Evolutionary conservation across 2,888 invertebrate genomes (phyloP), one percentile per base, ranked within the genome.

Genomic region (Hemaris fuciformis): DNA sequence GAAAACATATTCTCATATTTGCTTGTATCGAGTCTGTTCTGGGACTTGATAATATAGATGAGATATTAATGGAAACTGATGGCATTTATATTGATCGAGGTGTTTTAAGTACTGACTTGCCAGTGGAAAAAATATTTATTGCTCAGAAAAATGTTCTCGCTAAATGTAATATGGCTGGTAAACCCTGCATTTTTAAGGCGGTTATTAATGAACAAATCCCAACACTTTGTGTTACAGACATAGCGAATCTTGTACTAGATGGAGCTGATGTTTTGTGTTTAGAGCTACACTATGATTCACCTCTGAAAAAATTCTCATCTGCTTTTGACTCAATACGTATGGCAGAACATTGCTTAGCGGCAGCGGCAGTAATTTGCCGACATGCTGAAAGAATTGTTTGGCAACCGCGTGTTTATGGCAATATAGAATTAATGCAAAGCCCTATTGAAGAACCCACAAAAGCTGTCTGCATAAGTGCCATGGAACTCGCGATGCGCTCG

Each of bases 221-320:
- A 94, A 74, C 93, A 94, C 66, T 96, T 95, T 69, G 97, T 95
- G 60, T 94, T 94, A 85, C 96, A 20, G 98, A 98, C 82, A 97
- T 98, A n/a, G 98, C 98, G 22, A 98, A 98, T 85, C 95, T 98
- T 10, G 95, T 99, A 45, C 89, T 98, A 22, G 98, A 98, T 85
- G 98, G 98, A 4, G 96, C 95, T 43, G 98, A 98, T 84, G 97
- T 97, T 73, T 95, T 98, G 59, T 94, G 94, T 86, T 95, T 98
- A 94, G 93, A 98, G 79, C 94, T 91, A 25, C 83, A 89, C 68
- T 91, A 89, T 65, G 87, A 90, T 74, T 88, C 89, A 8, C 91
- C 91, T 0, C 68, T 90, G 41, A 85, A 82, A 60, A 91, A 88
- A 69, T 72, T 83, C 66, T 72, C 84, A 3, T 79, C 83, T 3